Percentiles rank a stretch among this genome's conserved stretches.
phyloP scores from a whole-genome alignment of 2,888 invertebrate genomes.

The Athripsodes cinereus region DNA sequence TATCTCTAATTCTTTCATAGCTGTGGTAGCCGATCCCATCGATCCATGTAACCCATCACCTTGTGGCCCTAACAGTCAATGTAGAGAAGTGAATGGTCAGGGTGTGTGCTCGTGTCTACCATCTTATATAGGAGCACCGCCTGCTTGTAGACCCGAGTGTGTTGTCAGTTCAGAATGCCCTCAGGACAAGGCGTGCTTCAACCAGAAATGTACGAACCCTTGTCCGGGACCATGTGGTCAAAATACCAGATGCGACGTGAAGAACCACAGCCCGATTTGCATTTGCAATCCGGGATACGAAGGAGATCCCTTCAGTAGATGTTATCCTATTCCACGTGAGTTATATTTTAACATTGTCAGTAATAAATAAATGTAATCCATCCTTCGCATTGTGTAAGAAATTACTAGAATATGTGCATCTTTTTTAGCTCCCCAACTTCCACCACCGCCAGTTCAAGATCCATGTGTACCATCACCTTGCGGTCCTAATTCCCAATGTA shows the following conservation, averaged over 20 bases:
- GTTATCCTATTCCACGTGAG: conserved; percentile 50
- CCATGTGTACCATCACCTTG: conserved; percentile 65
- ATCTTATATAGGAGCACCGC: conserved; percentile 66
- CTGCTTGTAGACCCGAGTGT: conserved; percentile 74
- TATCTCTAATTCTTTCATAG: not conserved
- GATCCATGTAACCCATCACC: conserved; percentile 65
- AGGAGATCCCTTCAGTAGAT: conserved; percentile 64
- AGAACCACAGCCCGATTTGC: conserved; percentile 76
- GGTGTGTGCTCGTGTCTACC: conserved; percentile 72
- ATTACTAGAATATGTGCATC: not conserved
- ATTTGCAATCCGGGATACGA: conserved; percentile 56
- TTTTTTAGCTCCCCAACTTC: conserved; percentile 36
- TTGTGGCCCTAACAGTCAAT: conserved; percentile 71
- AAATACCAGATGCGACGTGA: conserved; percentile 64
- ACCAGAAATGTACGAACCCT: conserved; percentile 71
- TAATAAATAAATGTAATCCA: no score
- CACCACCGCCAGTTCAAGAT: conserved; percentile 39
- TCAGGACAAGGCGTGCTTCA: conserved; percentile 64
- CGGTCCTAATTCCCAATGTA: conserved; percentile 57
- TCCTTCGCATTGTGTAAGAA: no score
- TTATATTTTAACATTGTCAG: no score
- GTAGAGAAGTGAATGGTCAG: conserved; percentile 62
- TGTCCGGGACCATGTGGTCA: conserved; percentile 66
- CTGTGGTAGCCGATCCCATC: conserved; percentile 11
- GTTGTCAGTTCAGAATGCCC: conserved; percentile 71